These are phyloP conservation scores for Cyprinus carpio DNA, from an alignment of 2,113 vertebrate genomes.

Conservation along the genomic window DNA sequence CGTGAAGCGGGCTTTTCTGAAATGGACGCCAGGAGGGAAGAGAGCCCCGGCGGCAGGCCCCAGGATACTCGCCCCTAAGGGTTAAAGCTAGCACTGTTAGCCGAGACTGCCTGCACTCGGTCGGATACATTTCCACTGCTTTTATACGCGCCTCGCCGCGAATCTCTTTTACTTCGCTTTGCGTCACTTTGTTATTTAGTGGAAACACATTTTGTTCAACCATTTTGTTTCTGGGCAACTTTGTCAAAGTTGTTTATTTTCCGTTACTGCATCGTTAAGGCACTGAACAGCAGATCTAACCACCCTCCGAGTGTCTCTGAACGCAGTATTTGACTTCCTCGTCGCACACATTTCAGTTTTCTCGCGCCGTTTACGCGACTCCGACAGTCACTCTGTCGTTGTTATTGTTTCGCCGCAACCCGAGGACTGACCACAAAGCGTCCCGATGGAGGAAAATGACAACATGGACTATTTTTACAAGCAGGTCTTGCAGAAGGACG, in stretches of 20 bases:
- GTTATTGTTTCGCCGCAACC: constrained; percentile 46
- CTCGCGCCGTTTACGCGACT: background rate
- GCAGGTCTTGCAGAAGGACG: constrained; percentile 89
- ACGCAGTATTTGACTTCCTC: constrained; percentile 7
- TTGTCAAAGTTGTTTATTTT: constrained; percentile 43
- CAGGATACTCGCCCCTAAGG: constrained; percentile 52
- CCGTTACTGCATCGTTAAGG: background rate
- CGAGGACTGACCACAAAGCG: constrained; percentile 57
- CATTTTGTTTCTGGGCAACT: constrained; percentile 13
- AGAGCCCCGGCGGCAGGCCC: constrained; percentile 46
- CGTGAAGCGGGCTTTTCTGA: constrained; percentile 51
- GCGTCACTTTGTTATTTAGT: background rate
- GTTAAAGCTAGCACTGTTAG: constrained; percentile 45
- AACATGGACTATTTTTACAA: constrained; percentile 90
- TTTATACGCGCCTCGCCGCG: constrained; percentile 12
- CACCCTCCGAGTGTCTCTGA: background rate
- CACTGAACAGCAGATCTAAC: background rate
- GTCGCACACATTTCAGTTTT: constrained; percentile 3
- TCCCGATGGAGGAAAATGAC: constrained; percentile 78
- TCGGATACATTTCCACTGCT: constrained; percentile 14
- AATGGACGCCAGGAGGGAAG: constrained; percentile 48
- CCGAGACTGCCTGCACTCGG: constrained; percentile 30
- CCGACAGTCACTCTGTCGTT: background rate
- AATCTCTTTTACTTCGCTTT: background rate
- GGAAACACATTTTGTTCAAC: background rate